phyloP scores from a whole-genome alignment of 2,797 vertebrate species.

The Thaleichthys pacificus region DNA sequence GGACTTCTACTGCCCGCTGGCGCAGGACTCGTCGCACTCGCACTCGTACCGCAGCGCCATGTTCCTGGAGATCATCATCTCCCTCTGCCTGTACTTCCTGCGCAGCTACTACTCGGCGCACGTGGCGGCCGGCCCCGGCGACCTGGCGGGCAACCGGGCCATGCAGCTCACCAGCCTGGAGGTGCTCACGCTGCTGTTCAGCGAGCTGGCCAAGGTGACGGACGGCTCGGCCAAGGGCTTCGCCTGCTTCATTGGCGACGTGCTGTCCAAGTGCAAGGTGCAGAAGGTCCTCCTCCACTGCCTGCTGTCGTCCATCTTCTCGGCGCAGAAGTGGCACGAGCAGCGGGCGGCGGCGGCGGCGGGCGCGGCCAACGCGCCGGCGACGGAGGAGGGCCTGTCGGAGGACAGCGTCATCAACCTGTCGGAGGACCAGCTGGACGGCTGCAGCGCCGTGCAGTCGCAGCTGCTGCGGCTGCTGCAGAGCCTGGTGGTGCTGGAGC shows the following conservation, averaged over 20 bases:
- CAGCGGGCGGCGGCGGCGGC: constrained; percentile 73
- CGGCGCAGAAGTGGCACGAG: constrained; percentile 95
- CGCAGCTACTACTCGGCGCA: constrained; percentile 96
- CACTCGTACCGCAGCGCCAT: constrained; percentile 97
- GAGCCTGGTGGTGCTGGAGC: constrained; percentile 90
- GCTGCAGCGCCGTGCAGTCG: constrained; percentile 91
- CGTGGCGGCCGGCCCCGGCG: constrained; percentile 84
- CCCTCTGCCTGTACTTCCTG: constrained; percentile 93
- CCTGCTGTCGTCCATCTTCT: constrained; percentile 94
- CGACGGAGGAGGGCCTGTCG: constrained; percentile 93
- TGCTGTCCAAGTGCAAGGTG: constrained; percentile 97
- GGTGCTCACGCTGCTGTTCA: constrained; percentile 92
- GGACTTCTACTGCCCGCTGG: constrained; percentile 97
- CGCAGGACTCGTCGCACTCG: constrained; percentile 87
- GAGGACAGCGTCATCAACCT: constrained; percentile 97
- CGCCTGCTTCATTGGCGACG: constrained; percentile 95
- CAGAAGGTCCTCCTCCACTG: constrained; percentile 98
- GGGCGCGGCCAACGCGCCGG: constrained; percentile 77
- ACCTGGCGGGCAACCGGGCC: constrained; percentile 93
- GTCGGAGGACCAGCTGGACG: constrained; percentile 94
- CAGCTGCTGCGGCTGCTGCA: constrained; percentile 93
- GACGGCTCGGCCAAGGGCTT: constrained; percentile 96
- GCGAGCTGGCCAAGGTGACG: constrained; percentile 89
- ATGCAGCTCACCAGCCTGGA: constrained; percentile 99
- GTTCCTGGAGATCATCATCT: constrained; percentile 98